These are phyloP conservation scores for Stratiomys singularior DNA, from an alignment of 2,888 invertebrate genomes.

Conservation along the genomic window DNA sequence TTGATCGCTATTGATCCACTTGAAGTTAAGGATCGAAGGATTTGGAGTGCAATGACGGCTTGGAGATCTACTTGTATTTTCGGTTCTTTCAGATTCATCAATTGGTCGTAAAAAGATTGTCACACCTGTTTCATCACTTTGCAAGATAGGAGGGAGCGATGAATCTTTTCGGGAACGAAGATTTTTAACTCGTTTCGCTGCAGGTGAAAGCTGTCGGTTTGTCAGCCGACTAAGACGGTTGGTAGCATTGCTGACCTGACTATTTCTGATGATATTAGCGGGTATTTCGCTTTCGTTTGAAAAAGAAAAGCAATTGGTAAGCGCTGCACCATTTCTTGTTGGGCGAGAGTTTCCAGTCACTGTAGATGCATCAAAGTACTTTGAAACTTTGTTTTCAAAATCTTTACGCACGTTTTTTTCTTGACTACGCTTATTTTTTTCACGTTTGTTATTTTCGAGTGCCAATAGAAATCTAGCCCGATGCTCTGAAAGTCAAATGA, in stretches of 20 bases:
- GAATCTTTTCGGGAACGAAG: constrained; percentile 15
- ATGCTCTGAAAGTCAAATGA: constrained; percentile 36
- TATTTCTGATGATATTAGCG: neutral
- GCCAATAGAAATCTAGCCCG: constrained; percentile 42
- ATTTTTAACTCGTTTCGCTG: constrained; percentile 23
- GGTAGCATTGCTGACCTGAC: neutral
- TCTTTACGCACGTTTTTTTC: neutral
- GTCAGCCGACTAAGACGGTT: neutral
- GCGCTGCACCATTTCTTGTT: neutral
- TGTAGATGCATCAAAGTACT: constrained; percentile 13
- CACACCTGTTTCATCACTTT: constrained; percentile 36
- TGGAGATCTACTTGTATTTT: constrained; percentile 24
- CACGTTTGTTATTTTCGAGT: constrained; percentile 24
- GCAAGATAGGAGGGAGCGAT: neutral
- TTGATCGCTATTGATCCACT: constrained; percentile 41
- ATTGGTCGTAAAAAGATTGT: constrained; percentile 46
- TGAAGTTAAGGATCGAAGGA: constrained; percentile 43
- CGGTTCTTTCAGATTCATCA: constrained; percentile 33
- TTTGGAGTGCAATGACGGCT: constrained; percentile 41
- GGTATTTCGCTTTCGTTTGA: neutral
- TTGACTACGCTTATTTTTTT: constrained; percentile 18
- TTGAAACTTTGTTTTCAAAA: neutral
- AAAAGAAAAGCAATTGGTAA: neutral
- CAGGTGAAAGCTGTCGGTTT: neutral
- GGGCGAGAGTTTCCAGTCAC: neutral